phyloP scores from a whole-genome alignment of 2,888 invertebrate species.

The Alsophila aescularia region DNA sequence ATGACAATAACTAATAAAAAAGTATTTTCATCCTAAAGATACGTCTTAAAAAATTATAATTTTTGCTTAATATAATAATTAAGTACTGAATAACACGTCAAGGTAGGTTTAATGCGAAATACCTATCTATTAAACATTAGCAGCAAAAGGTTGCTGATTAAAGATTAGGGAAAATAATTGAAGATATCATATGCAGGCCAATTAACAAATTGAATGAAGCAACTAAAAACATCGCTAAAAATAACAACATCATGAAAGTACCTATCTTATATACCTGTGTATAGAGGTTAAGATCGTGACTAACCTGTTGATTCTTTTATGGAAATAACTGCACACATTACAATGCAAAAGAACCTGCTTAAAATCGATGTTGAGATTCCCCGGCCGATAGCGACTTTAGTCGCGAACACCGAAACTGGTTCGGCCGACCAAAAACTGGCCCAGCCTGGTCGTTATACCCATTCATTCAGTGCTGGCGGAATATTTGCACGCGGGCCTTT shows the following conservation, averaged over 20 bases:
- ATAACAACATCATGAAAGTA: background rate
- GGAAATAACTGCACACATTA: conserved; percentile 48
- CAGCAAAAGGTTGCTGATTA: no score
- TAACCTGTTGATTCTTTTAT: conserved; percentile 23
- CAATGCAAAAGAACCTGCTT: conserved; percentile 53
- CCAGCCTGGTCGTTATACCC: conserved; percentile 51
- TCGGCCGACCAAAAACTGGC: conserved; percentile 51
- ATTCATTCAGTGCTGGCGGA: conserved; percentile 57
- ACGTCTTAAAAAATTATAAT: no score
- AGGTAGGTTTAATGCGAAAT: no score
- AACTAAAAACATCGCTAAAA: background rate
- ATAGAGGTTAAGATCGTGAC: conserved; percentile 14
- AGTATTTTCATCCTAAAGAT: no score
- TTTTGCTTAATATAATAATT: no score
- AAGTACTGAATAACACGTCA: no score
- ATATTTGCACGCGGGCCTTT: conserved; percentile 52
- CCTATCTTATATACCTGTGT: conserved; percentile 7
- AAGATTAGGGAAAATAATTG: no score
- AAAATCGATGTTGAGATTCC: conserved; percentile 60
- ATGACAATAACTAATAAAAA: no score
- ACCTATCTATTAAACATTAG: no score
- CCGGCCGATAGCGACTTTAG: conserved; percentile 55
- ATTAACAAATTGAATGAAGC: no score
- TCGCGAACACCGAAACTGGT: conserved; percentile 58
- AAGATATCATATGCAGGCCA: no score